Conservation (phyloP, 2,113 vertebrate species). For the Sylvilagus bachmani region DNA sequence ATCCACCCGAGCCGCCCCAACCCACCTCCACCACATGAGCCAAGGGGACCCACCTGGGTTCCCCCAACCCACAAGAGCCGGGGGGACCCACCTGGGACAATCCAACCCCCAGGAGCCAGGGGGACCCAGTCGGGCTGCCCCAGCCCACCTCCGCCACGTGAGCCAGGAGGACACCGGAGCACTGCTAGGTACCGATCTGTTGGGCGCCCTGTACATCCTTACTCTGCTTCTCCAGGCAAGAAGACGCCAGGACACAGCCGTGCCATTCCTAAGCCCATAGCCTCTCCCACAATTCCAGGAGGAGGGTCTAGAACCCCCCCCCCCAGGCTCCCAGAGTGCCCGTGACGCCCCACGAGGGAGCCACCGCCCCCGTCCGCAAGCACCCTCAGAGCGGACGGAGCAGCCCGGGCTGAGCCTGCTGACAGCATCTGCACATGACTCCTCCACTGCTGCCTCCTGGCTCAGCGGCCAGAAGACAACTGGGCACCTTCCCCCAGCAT, state of each 20-base stretch:
- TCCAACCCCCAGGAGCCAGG: too few species aligned
- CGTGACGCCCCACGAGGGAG: neutral
- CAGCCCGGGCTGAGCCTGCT: neutral
- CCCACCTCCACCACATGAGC: too few species aligned
- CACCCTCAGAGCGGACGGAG: too few species aligned
- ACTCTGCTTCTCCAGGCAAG: neutral
- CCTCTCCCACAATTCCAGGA: neutral
- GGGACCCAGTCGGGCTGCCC: too few species aligned
- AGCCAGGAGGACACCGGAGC: too few species aligned
- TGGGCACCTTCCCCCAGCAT: neutral
- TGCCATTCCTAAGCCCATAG: neutral
- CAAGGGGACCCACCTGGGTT: too few species aligned
- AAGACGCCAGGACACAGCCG: neutral
- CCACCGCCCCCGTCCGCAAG: too few species aligned
- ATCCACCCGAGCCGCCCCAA: too few species aligned
- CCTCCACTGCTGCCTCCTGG: neutral
- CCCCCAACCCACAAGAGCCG: too few species aligned
- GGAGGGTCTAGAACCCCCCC: neutral
- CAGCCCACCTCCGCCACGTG: neutral
- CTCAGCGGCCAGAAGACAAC: neutral
- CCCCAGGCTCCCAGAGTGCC: neutral
- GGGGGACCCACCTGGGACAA: too few species aligned
- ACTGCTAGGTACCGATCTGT: fast-evolving
- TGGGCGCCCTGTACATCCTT: fast-evolving
- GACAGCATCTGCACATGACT: neutral